A percentile compares a stretch with the other conserved stretches of the same genome.
Evolutionary conservation across 2,113 vertebrate genomes (phyloP).

Genomic region (Solea senegalensis): DNA sequence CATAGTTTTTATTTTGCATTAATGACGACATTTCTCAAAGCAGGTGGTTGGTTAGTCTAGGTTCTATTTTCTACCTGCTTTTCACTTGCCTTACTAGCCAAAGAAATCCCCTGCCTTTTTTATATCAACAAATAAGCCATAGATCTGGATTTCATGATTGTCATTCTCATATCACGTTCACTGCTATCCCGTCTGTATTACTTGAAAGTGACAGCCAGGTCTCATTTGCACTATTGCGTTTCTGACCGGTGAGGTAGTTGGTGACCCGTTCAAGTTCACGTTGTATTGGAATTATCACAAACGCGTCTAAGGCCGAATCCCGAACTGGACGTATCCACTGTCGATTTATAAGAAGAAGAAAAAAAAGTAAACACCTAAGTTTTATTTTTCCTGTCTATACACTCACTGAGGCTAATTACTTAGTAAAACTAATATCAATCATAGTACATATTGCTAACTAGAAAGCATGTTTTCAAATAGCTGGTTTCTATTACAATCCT

Average conservation of each 20-base stretch:
- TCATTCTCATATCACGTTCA: conserved; percentile 29
- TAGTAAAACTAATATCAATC: conserved; percentile 62
- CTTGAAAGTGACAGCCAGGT: conserved; percentile 88
- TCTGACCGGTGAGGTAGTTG: conserved; percentile 46
- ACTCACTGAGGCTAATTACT: conserved; percentile 56
- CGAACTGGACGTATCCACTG: conserved; percentile 67
- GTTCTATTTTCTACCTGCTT: conserved; percentile 16
- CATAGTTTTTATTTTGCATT: conserved; percentile 33
- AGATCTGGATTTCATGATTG: conserved; percentile 39
- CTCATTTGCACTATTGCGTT: conserved; percentile 87
- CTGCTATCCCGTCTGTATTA: conserved; percentile 77
- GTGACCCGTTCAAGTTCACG: conserved; percentile 39
- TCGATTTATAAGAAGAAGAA: background rate
- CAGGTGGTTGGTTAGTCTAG: conserved; percentile 25
- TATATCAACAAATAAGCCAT: conserved; percentile 63
- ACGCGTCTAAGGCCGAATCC: conserved; percentile 48
- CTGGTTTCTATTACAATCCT: conserved; percentile 96
- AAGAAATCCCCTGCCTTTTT: conserved; percentile 65
- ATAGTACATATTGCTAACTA: conserved; percentile 60
- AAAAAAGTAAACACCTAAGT: conserved; percentile 12
- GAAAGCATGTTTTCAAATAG: conserved; percentile 92
- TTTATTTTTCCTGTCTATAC: conserved; percentile 43
- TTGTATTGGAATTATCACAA: conserved; percentile 35
- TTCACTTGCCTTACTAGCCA: conserved; percentile 63
- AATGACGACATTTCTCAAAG: conserved; percentile 30